A percentile compares a stretch with the other conserved stretches of the same genome.
Evolutionary conservation across 2,797 vertebrate species (phyloP).

Genomic region (Threskiornis aethiopicus): DNA sequence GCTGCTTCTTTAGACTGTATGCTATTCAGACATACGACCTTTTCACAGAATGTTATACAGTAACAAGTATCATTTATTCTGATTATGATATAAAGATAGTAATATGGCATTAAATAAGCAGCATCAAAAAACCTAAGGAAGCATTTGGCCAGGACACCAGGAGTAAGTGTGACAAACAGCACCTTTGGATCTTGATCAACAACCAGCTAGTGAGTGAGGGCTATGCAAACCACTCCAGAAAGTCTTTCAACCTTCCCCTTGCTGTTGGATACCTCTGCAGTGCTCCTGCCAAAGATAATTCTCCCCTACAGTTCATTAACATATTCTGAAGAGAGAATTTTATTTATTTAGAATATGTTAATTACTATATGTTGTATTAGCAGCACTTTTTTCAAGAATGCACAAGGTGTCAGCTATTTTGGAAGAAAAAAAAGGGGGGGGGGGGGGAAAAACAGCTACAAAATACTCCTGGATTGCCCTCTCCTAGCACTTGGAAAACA

Average conservation of each 20-base stretch:
- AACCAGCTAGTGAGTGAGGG: neutral
- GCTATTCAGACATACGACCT: neutral
- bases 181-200: neutral
- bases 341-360: neutral
- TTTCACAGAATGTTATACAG: neutral
- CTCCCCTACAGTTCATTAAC: neutral
- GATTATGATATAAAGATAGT: neutral
- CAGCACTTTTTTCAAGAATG: neutral
- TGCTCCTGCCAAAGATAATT: conserved; percentile 17
- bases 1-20: neutral
- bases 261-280: neutral
- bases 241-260: neutral
- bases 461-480: neutral
- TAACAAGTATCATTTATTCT: neutral
- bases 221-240: neutral
- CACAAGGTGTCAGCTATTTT: neutral
- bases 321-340: neutral
- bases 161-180: neutral
- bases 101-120: neutral
- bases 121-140: neutral
- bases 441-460: neutral
- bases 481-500: neutral
- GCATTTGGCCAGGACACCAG: neutral
- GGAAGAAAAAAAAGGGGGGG: neutral
- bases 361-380: neutral